Percentiles rank a stretch among this genome's conserved stretches.
Conservation (phyloP, 2,113 vertebrate species). For the Poecilia latipinna region DNA sequence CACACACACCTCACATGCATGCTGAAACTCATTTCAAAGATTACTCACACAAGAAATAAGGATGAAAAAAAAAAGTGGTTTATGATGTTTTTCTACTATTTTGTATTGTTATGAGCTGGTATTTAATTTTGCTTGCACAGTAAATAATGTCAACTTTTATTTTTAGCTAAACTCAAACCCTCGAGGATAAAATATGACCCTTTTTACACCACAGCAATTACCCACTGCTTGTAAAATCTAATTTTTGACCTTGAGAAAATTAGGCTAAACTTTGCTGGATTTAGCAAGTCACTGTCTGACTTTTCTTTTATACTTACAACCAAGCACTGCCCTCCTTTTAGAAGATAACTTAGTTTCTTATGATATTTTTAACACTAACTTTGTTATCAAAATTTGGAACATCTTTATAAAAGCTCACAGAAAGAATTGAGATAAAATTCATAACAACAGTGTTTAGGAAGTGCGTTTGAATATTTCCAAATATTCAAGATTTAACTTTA, state of each 20-base stretch:
- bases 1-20: neutral
- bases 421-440: neutral
- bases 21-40: neutral
- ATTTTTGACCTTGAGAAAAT: slow-evolving; percentile 52
- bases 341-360: neutral
- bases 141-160: slow-evolving; percentile 36
- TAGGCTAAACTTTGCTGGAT: slow-evolving; percentile 43
- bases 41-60: slow-evolving; percentile 6
- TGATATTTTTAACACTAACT: neutral
- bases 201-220: slow-evolving; percentile 40
- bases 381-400: no score
- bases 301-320: neutral
- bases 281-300: slow-evolving; percentile 20
- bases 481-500: neutral
- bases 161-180: slow-evolving; percentile 36
- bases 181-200: slow-evolving; percentile 15
- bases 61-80: neutral
- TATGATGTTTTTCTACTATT: neutral
- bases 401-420: neutral
- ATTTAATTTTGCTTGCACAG: neutral
- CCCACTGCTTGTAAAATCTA: slow-evolving; percentile 39
- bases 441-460: neutral
- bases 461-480: no score
- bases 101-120: neutral
- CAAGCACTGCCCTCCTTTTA: neutral